Base-by-base conservation (phyloP, 2,888 invertebrate species). In the Alitta virens region DNA sequence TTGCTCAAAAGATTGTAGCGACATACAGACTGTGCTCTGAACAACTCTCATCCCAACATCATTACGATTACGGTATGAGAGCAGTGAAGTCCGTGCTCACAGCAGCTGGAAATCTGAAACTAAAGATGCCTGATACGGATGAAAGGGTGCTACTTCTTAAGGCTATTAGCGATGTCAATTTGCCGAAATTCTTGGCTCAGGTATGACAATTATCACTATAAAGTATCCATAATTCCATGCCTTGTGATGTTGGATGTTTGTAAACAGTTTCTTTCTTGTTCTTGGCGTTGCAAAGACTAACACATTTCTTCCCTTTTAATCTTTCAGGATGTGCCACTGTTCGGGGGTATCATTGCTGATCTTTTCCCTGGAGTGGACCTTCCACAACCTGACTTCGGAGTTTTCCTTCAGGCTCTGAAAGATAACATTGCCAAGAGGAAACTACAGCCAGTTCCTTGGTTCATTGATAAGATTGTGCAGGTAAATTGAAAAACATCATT, bases 381-480 rank as follows among this genome's bases (percentile, higher is more conserved):
- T 25, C 80, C 81, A 1, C 72, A 78, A 58, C 79, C 81, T 18
- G 80, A 82, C 66, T 81, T 80, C 65, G 78, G 78, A 40, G 76
- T 78, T 14, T 81, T 82, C 69, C 72, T 81, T 69, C 77, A 78
- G 24, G 77, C 78, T 25, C 69, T 82, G 27, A 75, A 77, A 59
- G 75, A 76, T 14, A 79, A 80, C 66, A 77, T 81, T 43, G 68
- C 69, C 53, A 80, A 79, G 68, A 65, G 74, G 18, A 68, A 81
- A 56, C 75, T 82, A 27, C 82, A 82, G 66, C 68, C 78, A 24
- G 78, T 79, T n/a, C 78, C 79, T 2, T 82, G 79, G 77, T 82
- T 82, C 71, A 69, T 82, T 27, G 80, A 81, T 21, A 82, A 82
- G 70, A 82, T 82, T 56, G 89, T 92, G 65, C 94, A 95, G 84